A percentile compares a stretch with the other conserved stretches of the same genome.
phyloP scores from a whole-genome alignment of 2,888 invertebrate species.

The Catocala fraxini region DNA sequence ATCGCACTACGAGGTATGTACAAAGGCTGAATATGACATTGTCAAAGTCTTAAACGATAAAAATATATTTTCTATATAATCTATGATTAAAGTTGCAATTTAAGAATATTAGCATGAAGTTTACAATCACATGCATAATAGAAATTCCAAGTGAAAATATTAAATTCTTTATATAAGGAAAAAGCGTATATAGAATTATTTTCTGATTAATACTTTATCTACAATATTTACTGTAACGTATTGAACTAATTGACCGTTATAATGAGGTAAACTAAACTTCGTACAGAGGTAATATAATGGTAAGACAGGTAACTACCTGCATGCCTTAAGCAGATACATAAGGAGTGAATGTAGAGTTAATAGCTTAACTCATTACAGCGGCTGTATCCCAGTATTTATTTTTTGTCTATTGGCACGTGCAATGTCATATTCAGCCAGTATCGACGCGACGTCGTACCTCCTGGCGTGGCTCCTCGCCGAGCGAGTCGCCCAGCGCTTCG shows the following conservation, averaged over 20 bases:
- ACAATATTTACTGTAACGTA: too few relatives aligned
- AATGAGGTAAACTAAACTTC: neutral
- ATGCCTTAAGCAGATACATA: neutral
- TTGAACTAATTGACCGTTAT: neutral
- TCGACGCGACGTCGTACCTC: slow-evolving; percentile 69
- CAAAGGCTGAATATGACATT: slow-evolving; percentile 57
- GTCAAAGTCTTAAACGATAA: slow-evolving; percentile 8
- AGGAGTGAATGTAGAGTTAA: neutral
- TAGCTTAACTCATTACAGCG: neutral
- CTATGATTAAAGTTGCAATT: neutral
- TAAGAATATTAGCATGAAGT: slow-evolving; percentile 1
- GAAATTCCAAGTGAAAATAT: neutral
- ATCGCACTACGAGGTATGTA: slow-evolving; percentile 57
- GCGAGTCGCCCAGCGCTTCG: slow-evolving; percentile 87
- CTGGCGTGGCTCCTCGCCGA: slow-evolving; percentile 84
- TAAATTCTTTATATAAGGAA: neutral
- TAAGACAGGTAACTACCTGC: too few relatives aligned
- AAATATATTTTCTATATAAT: neutral
- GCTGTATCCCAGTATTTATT: neutral
- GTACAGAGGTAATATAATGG: too few relatives aligned
- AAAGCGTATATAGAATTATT: too few relatives aligned
- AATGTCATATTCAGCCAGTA: slow-evolving; percentile 53
- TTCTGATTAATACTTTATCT: too few relatives aligned
- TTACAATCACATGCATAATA: slow-evolving; percentile 14
- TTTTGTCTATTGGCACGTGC: slow-evolving; percentile 2